Evolutionary conservation across 2,797 vertebrate species (phyloP).

Genomic region (Falco columbarius): DNA sequence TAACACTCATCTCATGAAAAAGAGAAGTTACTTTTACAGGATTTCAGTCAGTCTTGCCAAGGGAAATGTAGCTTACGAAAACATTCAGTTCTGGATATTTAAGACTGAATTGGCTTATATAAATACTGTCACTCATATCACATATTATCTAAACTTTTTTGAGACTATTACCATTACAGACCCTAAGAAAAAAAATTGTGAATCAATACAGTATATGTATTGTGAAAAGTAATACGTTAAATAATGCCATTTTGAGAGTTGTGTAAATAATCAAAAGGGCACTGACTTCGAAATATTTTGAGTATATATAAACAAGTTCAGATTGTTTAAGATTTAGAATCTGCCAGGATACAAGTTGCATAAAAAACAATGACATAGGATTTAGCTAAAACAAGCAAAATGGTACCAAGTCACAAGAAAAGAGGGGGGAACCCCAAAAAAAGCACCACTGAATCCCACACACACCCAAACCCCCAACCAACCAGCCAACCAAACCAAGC

Average conservation of each 20-base stretch:
- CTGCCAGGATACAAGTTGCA: background rate
- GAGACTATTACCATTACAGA: background rate
- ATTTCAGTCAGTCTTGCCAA: background rate
- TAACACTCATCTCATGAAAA: background rate
- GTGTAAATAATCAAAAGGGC: background rate
- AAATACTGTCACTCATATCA: background rate
- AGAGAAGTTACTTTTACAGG: background rate
- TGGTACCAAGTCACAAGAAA: background rate
- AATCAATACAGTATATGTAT: background rate
- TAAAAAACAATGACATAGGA: background rate
- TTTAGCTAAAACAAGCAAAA: background rate
- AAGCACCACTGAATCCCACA: rapidly evolving
- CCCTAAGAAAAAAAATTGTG: background rate
- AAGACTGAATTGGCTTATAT: background rate
- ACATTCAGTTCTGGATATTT: background rate
- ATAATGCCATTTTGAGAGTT: background rate
- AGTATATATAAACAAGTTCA: background rate
- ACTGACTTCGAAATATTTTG: background rate
- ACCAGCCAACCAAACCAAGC: background rate
- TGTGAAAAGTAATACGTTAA: background rate
- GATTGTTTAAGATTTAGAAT: background rate
- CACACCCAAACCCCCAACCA: background rate
- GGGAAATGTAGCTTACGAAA: background rate
- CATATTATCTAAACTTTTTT: background rate
- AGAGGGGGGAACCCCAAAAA: background rate